A percentile compares a stretch with the other conserved stretches of the same genome.
Conservation (phyloP, 2,888 invertebrate genomes). For the Bibio marci region DNA sequence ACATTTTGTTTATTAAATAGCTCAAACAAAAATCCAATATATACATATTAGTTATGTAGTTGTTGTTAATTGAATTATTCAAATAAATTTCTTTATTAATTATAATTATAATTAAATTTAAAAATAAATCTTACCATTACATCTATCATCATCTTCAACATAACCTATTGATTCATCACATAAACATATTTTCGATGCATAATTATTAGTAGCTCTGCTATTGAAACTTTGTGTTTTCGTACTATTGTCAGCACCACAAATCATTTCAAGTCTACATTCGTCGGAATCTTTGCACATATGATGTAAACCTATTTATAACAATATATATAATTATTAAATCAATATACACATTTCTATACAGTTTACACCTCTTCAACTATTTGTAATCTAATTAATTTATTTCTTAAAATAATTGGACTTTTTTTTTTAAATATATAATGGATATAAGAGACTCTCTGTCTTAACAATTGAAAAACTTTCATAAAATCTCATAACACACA, state of each 20-base stretch:
- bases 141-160: slow-evolving; percentile 42
- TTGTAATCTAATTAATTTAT: not conserved
- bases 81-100: too few species aligned
- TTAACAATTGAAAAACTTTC: too few species aligned
- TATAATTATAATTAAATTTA: too few species aligned
- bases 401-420: not conserved
- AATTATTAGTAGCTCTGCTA: slow-evolving; percentile 22
- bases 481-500: too few species aligned
- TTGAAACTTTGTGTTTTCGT: slow-evolving; percentile 28
- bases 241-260: slow-evolving; percentile 39
- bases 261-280: slow-evolving; percentile 46
- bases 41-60: too few species aligned
- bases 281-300: slow-evolving; percentile 41
- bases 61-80: too few species aligned
- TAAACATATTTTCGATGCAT: slow-evolving; percentile 35
- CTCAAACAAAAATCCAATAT: too few species aligned
- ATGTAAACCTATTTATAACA: slow-evolving; percentile 18
- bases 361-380: not conserved
- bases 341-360: not conserved
- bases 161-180: slow-evolving; percentile 44
- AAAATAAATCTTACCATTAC: slow-evolving; percentile 44
- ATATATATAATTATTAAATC: not conserved
- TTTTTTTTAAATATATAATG: too few species aligned
- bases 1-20: too few species aligned
- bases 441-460: too few species aligned